A percentile compares a stretch with the other conserved stretches of the same genome.
phyloP scores from a whole-genome alignment of 2,888 invertebrate species.

The Tetheella fluctuosa region DNA sequence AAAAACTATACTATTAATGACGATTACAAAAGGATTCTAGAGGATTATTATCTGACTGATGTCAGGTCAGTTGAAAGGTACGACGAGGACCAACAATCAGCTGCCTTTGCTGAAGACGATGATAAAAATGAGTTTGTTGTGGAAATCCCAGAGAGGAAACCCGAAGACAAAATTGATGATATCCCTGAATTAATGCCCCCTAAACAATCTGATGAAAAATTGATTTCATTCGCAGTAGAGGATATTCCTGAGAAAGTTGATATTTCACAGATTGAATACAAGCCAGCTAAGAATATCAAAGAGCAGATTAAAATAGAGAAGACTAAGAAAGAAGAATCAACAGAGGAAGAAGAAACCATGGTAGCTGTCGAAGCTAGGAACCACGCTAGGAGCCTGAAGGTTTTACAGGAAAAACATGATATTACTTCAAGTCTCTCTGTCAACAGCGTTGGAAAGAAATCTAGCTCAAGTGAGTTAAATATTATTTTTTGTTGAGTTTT shows the following conservation, averaged over 20 bases:
- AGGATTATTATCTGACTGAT: slow-evolving; percentile 85
- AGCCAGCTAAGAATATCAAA: slow-evolving; percentile 79
- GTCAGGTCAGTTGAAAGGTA: slow-evolving; percentile 83
- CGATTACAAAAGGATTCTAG: slow-evolving; percentile 83
- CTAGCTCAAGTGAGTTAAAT: slow-evolving; percentile 60
- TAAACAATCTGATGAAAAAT: slow-evolving; percentile 80
- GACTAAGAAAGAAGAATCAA: slow-evolving; percentile 74
- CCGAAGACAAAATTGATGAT: slow-evolving; percentile 61
- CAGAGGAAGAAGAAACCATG: slow-evolving; percentile 84
- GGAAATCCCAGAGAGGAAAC: slow-evolving; percentile 60
- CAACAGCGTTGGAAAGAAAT: slow-evolving; percentile 84
- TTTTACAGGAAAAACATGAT: slow-evolving; percentile 75
- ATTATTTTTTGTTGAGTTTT: neutral
- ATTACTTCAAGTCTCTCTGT: slow-evolving; percentile 85
- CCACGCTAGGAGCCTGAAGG: slow-evolving; percentile 72
- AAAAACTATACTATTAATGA: slow-evolving; percentile 86
- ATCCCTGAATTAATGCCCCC: slow-evolving; percentile 65
- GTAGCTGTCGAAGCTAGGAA: slow-evolving; percentile 84
- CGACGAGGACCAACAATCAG: slow-evolving; percentile 55
- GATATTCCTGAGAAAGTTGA: slow-evolving; percentile 76
- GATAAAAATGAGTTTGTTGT: slow-evolving; percentile 57
- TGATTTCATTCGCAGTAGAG: slow-evolving; percentile 79
- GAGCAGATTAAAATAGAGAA: slow-evolving; percentile 83
- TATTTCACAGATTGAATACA: slow-evolving; percentile 60
- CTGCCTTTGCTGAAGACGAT: slow-evolving; percentile 52